These are phyloP conservation scores for Drosophila novamexicana DNA, from an alignment of 1,140 invertebrate species.

Conservation along the genomic window DNA sequence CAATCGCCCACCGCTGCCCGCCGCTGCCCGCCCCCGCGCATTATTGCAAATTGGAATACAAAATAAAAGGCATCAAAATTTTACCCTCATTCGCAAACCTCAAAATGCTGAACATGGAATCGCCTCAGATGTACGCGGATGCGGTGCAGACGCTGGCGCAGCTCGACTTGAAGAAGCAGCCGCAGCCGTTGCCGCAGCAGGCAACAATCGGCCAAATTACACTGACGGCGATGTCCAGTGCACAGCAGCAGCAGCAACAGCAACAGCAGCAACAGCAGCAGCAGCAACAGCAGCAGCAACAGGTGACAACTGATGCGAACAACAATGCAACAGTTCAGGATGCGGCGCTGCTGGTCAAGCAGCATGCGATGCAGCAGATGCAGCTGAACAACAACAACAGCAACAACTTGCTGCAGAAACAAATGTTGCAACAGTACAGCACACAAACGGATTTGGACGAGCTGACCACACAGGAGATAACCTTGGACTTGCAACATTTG, in stretches of 20 bases:
- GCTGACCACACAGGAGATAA: conserved; percentile 94
- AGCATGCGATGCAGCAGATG: conserved; percentile 80
- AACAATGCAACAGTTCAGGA: conserved; percentile 78
- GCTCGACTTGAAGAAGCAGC: conserved; percentile 83
- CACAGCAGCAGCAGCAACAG: conserved; percentile 81
- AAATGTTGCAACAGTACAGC: conserved; percentile 87
- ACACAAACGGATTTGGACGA: conserved; percentile 92
- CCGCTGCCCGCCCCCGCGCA: background rate
- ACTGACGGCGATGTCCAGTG: conserved; percentile 85
- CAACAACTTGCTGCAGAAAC: conserved; percentile 83
- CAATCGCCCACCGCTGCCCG: background rate
- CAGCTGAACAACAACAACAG: conserved; percentile 82
- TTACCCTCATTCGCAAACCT: conserved; percentile 79
- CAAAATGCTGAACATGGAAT: conserved; percentile 87
- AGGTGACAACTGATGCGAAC: conserved; percentile 82
- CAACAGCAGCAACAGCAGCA: conserved; percentile 74
- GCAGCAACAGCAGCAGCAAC: conserved; percentile 67
- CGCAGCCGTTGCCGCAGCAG: conserved; percentile 83
- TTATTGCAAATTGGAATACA: conserved; percentile 8
- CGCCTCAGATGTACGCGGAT: conserved; percentile 89
- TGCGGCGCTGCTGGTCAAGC: conserved; percentile 71
- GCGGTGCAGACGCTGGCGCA: conserved; percentile 78
- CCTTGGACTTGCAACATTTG: conserved; percentile 93
- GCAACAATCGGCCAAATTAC: conserved; percentile 85
- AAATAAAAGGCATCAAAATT: conserved; percentile 77